Evolutionary conservation across 1,140 invertebrate genomes (phyloP).

Genomic region (Heterodera schachtii): DNA sequence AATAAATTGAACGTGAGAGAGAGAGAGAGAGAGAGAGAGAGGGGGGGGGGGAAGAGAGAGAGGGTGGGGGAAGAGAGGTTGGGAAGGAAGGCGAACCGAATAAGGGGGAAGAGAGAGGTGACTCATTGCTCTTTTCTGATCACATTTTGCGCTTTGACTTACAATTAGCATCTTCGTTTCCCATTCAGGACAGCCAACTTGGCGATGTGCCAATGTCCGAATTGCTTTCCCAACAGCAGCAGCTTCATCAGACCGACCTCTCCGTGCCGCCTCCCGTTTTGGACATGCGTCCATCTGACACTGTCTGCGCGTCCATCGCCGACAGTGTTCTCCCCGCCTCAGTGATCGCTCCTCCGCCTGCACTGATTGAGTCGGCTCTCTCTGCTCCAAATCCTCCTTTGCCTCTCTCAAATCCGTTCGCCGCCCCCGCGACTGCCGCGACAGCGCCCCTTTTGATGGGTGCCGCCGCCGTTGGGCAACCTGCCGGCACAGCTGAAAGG

Average conservation of each 20-base stretch:
- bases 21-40: too few relatives aligned
- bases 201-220: not conserved
- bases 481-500: not conserved
- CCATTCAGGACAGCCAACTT: not conserved
- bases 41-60: too few relatives aligned
- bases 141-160: too few relatives aligned
- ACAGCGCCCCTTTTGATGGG: conserved; percentile 21
- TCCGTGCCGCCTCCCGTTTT: not conserved
- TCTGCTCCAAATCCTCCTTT: conserved; percentile 8
- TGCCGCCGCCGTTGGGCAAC: conserved; percentile 10
- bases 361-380: not conserved
- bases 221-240: not conserved
- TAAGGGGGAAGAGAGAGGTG: too few relatives aligned
- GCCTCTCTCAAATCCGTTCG: conserved; percentile 12
- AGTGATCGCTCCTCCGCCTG: not conserved
- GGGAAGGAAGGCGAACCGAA: too few relatives aligned
- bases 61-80: too few relatives aligned
- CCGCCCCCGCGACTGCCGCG: not conserved
- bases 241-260: not conserved
- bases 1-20: not conserved
- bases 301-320: not conserved
- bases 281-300: not conserved
- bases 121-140: too few relatives aligned
- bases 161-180: too few relatives aligned
- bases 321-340: not conserved